Evolutionary conservation across 2,113 vertebrate genomes (phyloP).

Genomic region (Rynchops niger): DNA sequence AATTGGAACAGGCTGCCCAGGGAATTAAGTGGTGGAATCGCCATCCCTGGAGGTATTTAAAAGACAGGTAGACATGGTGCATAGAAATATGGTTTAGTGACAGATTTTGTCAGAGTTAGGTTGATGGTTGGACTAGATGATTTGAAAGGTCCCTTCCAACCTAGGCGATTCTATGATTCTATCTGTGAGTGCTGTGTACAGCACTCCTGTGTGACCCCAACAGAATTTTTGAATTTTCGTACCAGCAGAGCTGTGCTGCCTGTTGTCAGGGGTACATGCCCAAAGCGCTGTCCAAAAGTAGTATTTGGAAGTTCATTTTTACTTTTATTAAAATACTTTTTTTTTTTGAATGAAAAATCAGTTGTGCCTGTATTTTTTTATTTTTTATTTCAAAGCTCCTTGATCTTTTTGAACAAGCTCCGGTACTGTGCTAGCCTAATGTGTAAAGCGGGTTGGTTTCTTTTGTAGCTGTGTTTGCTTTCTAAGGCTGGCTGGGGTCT

Average conservation of each 20-base stretch:
- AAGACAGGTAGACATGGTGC: too few relatives aligned
- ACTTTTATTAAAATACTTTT: not conserved
- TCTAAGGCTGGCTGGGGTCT: not conserved
- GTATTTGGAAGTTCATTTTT: not conserved
- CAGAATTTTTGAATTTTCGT: rapidly evolving
- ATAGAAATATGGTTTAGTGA: not conserved
- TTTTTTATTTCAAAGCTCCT: not conserved
- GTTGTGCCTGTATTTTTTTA: rapidly evolving
- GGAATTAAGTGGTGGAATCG: too few relatives aligned
- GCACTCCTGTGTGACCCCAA: rapidly evolving
- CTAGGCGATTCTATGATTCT: not conserved
- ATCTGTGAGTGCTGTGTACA: rapidly evolving
- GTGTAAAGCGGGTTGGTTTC: not conserved
- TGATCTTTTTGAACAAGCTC: rapidly evolving
- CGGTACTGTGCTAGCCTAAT: rapidly evolving
- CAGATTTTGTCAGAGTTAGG: not conserved
- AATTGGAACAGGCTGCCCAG: too few relatives aligned
- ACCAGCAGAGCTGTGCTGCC: not conserved
- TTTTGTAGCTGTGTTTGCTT: not conserved
- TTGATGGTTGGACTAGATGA: not conserved
- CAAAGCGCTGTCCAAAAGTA: not conserved
- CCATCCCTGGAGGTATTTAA: too few relatives aligned
- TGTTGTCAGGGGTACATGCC: not conserved
- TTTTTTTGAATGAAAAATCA: too few relatives aligned
- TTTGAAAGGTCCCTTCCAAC: not conserved